Conservation (phyloP, 1,140 invertebrate species). For the Adelges cooleyi region DNA sequence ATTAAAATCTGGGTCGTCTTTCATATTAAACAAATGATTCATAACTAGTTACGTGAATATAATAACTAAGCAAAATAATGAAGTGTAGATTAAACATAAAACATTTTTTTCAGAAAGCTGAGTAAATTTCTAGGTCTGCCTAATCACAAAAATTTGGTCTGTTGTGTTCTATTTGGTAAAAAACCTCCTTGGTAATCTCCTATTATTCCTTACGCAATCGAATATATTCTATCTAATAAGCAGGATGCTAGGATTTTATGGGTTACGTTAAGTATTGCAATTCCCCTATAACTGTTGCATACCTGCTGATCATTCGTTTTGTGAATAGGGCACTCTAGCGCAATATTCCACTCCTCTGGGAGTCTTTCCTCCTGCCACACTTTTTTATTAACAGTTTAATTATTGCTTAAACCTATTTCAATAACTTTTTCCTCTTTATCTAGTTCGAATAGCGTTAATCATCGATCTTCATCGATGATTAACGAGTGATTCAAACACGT, state of each 20-base stretch:
- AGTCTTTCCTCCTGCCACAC: constrained; percentile 12
- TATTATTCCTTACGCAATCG: constrained; percentile 11
- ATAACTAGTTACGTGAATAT: too few relatives aligned
- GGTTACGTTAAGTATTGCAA: neutral
- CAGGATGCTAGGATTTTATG: neutral
- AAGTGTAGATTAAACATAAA: too few relatives aligned
- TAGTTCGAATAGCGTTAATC: too few relatives aligned
- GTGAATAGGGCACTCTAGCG: constrained; percentile 3
- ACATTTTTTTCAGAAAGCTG: too few relatives aligned
- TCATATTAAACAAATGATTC: too few relatives aligned
- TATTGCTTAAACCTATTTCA: too few relatives aligned
- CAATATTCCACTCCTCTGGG: constrained; percentile 15
- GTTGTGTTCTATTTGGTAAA: neutral
- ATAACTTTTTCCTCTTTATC: too few relatives aligned
- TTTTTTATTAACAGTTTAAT: neutral
- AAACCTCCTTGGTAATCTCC: constrained; percentile 1
- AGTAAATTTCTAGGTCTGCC: too few relatives aligned
- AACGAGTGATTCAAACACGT: too few relatives aligned
- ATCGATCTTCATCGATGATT: too few relatives aligned
- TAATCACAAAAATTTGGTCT: constrained; percentile 1
- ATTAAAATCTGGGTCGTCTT: too few relatives aligned
- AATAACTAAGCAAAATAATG: too few relatives aligned
- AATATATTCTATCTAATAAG: neutral
- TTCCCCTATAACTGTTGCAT: constrained; percentile 10
- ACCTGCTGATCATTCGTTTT: constrained; percentile 6